Conservation (phyloP, 2,113 vertebrate genomes). For the Psophia crepitans region DNA sequence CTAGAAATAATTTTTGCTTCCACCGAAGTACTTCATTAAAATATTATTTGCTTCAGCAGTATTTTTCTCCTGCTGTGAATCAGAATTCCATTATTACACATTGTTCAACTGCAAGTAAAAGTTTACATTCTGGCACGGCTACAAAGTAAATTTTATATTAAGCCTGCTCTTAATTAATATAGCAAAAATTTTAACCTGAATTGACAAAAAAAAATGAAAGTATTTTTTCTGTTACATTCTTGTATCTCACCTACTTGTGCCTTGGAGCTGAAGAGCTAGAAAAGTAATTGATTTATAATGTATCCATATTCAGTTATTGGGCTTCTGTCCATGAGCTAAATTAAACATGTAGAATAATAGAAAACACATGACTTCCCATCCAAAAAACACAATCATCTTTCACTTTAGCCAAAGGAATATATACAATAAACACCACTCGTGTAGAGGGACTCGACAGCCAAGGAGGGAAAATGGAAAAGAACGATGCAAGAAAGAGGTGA, state of each 20-base stretch:
- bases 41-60: background rate
- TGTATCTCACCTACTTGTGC: background rate
- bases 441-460: background rate
- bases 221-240: background rate
- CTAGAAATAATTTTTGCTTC: background rate
- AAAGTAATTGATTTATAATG: background rate
- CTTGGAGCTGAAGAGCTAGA: background rate
- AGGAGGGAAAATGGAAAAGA: background rate
- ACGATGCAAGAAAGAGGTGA: background rate
- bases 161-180: background rate
- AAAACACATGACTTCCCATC: background rate
- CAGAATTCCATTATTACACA: background rate
- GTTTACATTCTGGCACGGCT: background rate
- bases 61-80: conserved; percentile 5
- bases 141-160: conserved; percentile 16
- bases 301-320: background rate
- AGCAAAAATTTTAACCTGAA: background rate
- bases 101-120: background rate
- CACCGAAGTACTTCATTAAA: background rate
- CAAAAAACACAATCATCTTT: background rate
- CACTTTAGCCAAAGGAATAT: background rate
- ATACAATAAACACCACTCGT: background rate
- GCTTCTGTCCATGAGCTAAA: conserved; percentile 7
- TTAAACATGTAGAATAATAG: conserved; percentile 5
- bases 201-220: background rate